Evolutionary conservation across 2,888 invertebrate species (phyloP).

Genomic region (Cryptocheilus praepositus): DNA sequence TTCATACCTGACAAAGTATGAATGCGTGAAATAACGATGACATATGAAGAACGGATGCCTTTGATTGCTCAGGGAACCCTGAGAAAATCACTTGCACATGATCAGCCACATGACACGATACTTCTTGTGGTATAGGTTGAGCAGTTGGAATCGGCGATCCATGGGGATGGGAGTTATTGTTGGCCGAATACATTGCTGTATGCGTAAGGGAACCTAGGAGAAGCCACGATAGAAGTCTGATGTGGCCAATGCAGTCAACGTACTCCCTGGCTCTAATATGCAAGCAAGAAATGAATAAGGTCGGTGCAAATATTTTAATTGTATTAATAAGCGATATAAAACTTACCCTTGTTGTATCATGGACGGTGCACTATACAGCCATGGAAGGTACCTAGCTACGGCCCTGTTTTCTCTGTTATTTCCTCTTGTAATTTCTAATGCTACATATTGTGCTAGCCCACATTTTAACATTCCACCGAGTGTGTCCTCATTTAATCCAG

Average conservation of each 20-base stretch:
- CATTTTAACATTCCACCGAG: constrained; percentile 97
- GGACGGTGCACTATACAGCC: constrained; percentile 90
- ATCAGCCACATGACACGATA: constrained; percentile 97
- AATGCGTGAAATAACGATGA: constrained; percentile 98
- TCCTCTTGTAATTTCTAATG: constrained; percentile 94
- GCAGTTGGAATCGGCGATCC: constrained; percentile 75
- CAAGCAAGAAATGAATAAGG: constrained; percentile 10
- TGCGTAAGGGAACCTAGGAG: constrained; percentile 96
- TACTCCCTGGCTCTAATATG: constrained; percentile 89
- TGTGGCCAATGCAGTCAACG: constrained; percentile 95
- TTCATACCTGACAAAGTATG: constrained; percentile 90
- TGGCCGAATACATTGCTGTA: constrained; percentile 81
- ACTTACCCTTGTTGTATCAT: constrained; percentile 87
- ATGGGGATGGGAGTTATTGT: constrained; percentile 61
- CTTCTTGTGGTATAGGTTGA: constrained; percentile 96
- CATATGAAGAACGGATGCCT: constrained; percentile 95
- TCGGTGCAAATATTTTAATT: neutral
- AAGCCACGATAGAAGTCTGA: constrained; percentile 96
- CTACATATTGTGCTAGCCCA: constrained; percentile 93
- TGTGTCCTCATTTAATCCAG: constrained; percentile 94
- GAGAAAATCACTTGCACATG: constrained; percentile 97
- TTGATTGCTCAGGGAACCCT: constrained; percentile 96
- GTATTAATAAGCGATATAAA: neutral
- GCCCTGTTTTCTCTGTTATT: constrained; percentile 89
- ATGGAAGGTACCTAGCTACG: constrained; percentile 89